These are phyloP conservation scores for Rhagologus leucostigma DNA, from an alignment of 2,113 vertebrate genomes.

Conservation along the genomic window DNA sequence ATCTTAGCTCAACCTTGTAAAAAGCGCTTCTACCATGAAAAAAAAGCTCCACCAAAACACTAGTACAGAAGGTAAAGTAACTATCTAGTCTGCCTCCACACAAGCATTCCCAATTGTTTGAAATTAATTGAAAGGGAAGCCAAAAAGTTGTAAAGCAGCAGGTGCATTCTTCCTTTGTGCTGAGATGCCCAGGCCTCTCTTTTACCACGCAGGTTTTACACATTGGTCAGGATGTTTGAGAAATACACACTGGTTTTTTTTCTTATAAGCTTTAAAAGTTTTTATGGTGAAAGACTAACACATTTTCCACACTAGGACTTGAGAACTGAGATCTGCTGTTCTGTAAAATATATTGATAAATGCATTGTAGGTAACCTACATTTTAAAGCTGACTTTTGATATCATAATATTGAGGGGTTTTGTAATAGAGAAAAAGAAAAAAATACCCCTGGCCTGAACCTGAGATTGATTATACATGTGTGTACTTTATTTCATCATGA, in stretches of 20 bases:
- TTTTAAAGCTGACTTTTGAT: neutral
- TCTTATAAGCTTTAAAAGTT: neutral
- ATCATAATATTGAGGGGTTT: neutral
- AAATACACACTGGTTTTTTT: neutral
- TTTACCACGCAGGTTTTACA: neutral
- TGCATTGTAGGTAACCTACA: neutral
- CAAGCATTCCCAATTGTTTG: neutral
- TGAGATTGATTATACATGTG: neutral
- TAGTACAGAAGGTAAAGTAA: neutral
- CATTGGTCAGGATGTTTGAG: neutral
- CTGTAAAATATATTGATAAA: neutral
- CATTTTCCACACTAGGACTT: neutral
- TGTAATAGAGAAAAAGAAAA: neutral
- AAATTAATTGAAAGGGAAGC: neutral
- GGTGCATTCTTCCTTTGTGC: neutral
- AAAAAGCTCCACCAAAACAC: neutral
- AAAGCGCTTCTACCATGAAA: neutral
- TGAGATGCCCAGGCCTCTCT: neutral
- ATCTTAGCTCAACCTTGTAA: neutral
- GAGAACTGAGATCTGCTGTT: neutral
- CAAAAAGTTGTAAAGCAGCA: neutral
- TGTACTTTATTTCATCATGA: neutral
- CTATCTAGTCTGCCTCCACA: neutral
- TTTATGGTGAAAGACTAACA: neutral
- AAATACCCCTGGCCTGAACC: neutral